Conservation (phyloP, 2,113 vertebrate genomes). For the Dasyprocta punctata region DNA sequence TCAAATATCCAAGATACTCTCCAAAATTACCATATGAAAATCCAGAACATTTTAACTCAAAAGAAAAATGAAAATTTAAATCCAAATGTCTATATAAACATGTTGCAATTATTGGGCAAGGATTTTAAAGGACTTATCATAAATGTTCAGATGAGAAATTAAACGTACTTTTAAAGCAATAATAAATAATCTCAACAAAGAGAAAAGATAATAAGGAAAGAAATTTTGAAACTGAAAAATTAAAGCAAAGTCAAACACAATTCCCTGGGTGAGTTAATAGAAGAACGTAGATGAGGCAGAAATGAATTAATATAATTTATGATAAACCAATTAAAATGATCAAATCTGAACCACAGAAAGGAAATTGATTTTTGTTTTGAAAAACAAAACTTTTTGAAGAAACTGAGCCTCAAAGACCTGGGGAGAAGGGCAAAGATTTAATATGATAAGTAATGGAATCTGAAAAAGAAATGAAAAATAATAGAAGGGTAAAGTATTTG, state of each 20-base stretch:
- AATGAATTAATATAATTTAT: neutral
- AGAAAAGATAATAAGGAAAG: neutral
- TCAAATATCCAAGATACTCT: neutral
- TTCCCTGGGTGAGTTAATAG: neutral
- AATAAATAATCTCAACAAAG: neutral
- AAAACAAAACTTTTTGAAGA: neutral
- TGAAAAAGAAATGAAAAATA: neutral
- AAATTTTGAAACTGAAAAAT: neutral
- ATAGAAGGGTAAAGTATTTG: neutral
- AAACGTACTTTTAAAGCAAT: neutral
- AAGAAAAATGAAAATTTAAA: neutral
- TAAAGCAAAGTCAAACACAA: neutral
- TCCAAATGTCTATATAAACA: neutral
- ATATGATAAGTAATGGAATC: neutral
- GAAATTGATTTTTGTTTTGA: neutral
- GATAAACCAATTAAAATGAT: neutral
- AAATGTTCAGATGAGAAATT: neutral
- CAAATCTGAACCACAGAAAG: neutral
- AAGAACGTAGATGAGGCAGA: neutral
- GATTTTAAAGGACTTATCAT: neutral
- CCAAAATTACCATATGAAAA: neutral
- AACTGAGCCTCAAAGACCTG: neutral
- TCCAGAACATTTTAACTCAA: neutral
- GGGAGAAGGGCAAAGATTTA: neutral
- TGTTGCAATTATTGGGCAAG: neutral